A percentile compares a stretch with the other conserved stretches of the same genome.
Conservation (phyloP, 2,797 vertebrate genomes). For the Malacoctenus gilli region DNA sequence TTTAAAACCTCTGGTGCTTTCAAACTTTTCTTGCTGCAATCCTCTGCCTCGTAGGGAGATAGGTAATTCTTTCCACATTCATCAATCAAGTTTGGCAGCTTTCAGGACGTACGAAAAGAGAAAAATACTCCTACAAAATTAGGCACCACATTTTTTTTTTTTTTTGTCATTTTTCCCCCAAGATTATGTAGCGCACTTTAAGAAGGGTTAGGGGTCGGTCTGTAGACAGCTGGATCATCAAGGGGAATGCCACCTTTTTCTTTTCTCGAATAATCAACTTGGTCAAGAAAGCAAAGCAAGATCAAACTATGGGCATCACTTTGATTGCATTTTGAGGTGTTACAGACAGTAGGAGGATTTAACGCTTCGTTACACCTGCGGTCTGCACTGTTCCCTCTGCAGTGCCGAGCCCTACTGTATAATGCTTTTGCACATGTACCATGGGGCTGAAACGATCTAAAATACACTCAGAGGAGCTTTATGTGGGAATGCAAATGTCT, state of each 20-base stretch:
- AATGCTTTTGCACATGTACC: no score
- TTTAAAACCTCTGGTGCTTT: conserved; percentile 57
- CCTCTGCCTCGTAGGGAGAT: conserved; percentile 17
- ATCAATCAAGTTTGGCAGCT: conserved; percentile 24
- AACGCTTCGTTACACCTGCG: not conserved
- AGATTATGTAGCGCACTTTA: no score
- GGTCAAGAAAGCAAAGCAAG: conserved; percentile 41
- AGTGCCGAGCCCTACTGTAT: not conserved
- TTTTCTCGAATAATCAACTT: conserved; percentile 32
- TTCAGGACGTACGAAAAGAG: conserved; percentile 35
- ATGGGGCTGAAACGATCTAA: no score
- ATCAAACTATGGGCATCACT: conserved; percentile 42
- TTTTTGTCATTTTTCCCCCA: no score
- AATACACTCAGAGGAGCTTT: no score
- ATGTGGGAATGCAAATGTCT: no score
- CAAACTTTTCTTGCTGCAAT: conserved; percentile 29
- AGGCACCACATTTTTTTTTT: conserved; percentile 10
- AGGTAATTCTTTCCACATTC: conserved; percentile 41
- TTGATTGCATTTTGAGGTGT: conserved; percentile 26
- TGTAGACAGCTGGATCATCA: no score
- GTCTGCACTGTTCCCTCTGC: conserved; percentile 3
- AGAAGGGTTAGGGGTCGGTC: no score
- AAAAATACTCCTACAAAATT: conserved; percentile 12
- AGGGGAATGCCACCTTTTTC: not conserved
- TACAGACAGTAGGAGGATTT: conserved; percentile 23